A percentile compares a stretch with the other conserved stretches of the same genome.
Evolutionary conservation across 2,888 invertebrate genomes (phyloP).

Genomic region (Ochropleura plecta): DNA sequence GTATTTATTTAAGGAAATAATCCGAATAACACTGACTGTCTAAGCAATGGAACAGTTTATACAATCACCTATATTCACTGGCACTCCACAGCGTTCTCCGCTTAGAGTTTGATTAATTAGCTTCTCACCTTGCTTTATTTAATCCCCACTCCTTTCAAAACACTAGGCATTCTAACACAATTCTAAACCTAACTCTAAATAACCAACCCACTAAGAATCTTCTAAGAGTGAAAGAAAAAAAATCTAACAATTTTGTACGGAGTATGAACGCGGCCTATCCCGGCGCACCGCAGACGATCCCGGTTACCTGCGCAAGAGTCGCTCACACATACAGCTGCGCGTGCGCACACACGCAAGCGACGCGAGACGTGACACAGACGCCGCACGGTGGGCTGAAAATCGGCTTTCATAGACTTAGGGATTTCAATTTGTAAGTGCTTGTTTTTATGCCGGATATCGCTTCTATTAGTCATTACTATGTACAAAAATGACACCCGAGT

Average conservation of each 20-base stretch:
- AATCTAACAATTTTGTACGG: constrained; percentile 77
- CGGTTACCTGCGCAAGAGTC: constrained; percentile 86
- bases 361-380: constrained; percentile 85
- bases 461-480: too few relatives aligned
- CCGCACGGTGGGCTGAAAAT: too few relatives aligned
- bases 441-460: too few relatives aligned
- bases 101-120: constrained; percentile 57
- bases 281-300: constrained; percentile 81
- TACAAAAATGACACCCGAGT: too few relatives aligned
- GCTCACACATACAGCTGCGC: constrained; percentile 64
- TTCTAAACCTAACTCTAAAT: constrained; percentile 43
- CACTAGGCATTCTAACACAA: constrained; percentile 57
- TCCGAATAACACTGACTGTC: neutral
- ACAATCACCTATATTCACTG: constrained; percentile 5
- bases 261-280: constrained; percentile 79
- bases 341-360: constrained; percentile 59
- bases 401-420: too few relatives aligned
- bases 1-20: neutral
- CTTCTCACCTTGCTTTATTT: constrained; percentile 30
- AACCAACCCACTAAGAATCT: constrained; percentile 80
- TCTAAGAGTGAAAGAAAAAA: constrained; percentile 79
- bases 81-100: constrained; percentile 23
- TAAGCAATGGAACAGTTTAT: neutral
- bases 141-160: constrained; percentile 26
- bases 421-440: too few relatives aligned